Evolutionary conservation across 1,140 invertebrate genomes (phyloP), one percentile per base, ranked within the genome.

Genomic region (Hylyphantes graminicola): DNA sequence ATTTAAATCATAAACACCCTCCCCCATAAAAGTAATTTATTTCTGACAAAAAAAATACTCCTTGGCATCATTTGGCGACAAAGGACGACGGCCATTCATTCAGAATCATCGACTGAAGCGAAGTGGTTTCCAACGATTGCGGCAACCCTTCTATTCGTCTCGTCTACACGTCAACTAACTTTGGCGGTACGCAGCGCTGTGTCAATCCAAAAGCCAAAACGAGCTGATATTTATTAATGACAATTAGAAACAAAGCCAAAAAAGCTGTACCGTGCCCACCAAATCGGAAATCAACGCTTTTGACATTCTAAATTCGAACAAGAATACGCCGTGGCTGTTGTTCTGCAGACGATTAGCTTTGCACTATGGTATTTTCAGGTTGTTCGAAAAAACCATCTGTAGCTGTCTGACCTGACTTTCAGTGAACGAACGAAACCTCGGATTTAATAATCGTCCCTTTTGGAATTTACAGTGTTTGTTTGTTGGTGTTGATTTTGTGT

Each of bases 91-190:
- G 57, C 19, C 19, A 55, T 74, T 74, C 72, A 74, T 74, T 74
- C 72, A 74, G 54, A 57, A 70, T 51, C 48, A n/a, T 48, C 68
- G 72, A 51, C 13, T 51, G 51, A 54, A 72, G 68, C 59, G 59
- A 78, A 78, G 76, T 78, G 61, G 61, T 74, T 74, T 74, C 53
- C 35, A 73, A 70, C n/a, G 57, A 70, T 54, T 83, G 35, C 51
- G 72, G 80, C 21, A 83, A 75, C 80, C 80, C 80, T 82, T 48
- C 67, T 35, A 65, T 59, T 74, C 80, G 80, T 83, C 68, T 83
- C 80, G 80, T 83, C 80, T 83, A 83, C 80, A 83, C 80, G 80
- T 83, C 80, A 83, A 83, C 80, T 67, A 83, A 74, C 63, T 83
- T 83, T 83, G 72, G 80, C 80, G 80, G 80, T 67, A 73, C 76